These are phyloP conservation scores for Microctonus aethiopoides DNA, from an alignment of 2,888 invertebrate genomes.

Conservation along the genomic window DNA sequence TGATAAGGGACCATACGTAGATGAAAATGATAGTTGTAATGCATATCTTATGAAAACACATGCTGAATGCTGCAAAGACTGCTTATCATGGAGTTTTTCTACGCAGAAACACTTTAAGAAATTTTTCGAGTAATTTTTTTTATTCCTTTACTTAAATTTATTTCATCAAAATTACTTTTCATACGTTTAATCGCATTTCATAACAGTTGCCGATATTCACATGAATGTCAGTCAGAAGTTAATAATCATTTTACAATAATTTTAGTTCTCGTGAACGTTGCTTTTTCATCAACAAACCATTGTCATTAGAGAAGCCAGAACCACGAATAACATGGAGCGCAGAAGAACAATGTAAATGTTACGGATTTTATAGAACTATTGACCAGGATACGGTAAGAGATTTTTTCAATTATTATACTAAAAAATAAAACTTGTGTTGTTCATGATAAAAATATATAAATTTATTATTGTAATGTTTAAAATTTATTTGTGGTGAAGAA, in stretches of 20 bases:
- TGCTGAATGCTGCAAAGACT: background rate
- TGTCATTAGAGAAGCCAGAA: background rate
- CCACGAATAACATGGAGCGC: background rate
- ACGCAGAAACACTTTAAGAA: background rate
- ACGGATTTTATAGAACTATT: no score
- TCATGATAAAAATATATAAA: no score
- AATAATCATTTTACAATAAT: background rate
- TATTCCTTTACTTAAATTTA: no score
- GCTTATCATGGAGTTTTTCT: background rate
- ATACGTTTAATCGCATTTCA: no score
- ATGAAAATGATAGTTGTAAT: background rate
- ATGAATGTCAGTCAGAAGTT: no score
- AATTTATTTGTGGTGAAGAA: no score
- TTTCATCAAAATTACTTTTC: no score
- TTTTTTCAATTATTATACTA: no score
- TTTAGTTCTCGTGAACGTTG: background rate
- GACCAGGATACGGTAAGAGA: no score
- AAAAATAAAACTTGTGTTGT: no score
- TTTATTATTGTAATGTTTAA: no score
- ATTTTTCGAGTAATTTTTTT: background rate
- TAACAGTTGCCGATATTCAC: no score
- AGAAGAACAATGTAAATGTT: background rate
- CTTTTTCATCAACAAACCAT: background rate
- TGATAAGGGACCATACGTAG: background rate
- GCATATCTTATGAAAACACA: background rate